Percentiles rank a stretch among this genome's conserved stretches.
Evolutionary conservation across 2,113 vertebrate species (phyloP).

Genomic region (Oryctolagus cuniculus): mOryCun1.1 NC_091449.1:64336001-64336500

Average conservation of each 20-base stretch:
- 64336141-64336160: neutral
- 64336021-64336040: neutral
- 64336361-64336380: neutral
- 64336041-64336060: neutral
- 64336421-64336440: neutral
- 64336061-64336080: neutral
- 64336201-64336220: neutral
- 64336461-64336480: neutral
- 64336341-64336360: neutral
- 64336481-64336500: neutral
- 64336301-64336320: neutral
- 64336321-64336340: neutral
- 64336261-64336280: slow-evolving; percentile 22
- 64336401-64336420: neutral
- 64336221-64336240: neutral
- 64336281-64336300: neutral
- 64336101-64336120: neutral
- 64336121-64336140: neutral
- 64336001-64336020: neutral
- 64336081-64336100: neutral
- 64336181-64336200: neutral
- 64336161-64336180: neutral
- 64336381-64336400: neutral
- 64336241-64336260: slow-evolving; percentile 42
- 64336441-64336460: slow-evolving; percentile 18